Evolutionary conservation across 2,113 vertebrate genomes (phyloP).

Genomic region (Esox niger): DNA sequence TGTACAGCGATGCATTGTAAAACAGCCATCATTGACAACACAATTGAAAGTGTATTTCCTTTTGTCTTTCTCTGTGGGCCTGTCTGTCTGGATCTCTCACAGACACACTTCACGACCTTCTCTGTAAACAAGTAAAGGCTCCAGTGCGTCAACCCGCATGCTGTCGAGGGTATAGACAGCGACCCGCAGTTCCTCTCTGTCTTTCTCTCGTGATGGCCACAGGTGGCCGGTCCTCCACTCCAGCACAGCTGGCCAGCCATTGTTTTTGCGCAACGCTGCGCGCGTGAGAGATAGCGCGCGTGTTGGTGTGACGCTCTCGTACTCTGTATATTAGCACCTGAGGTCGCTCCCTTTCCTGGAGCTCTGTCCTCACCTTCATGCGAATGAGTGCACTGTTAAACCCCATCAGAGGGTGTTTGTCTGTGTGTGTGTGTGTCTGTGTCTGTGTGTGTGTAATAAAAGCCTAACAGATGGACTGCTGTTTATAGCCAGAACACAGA

Average conservation of each 20-base stretch:
- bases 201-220: background rate
- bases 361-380: no score
- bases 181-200: background rate
- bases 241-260: constrained; percentile 1
- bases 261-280: background rate
- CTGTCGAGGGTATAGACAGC: background rate
- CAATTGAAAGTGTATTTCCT: background rate
- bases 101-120: background rate
- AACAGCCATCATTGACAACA: background rate
- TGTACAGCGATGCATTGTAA: no score
- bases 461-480: background rate
- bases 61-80: background rate
- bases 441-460: background rate
- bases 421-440: background rate
- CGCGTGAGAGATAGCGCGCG: background rate
- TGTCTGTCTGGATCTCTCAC: background rate
- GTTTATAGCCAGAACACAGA: background rate
- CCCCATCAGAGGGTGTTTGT: background rate
- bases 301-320: no score
- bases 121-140: background rate
- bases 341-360: no score
- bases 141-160: background rate
- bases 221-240: background rate
- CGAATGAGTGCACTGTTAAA: no score
- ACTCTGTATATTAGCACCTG: no score